Conservation (phyloP, 2,888 invertebrate species). For the Cantharis flavilabris region DNA sequence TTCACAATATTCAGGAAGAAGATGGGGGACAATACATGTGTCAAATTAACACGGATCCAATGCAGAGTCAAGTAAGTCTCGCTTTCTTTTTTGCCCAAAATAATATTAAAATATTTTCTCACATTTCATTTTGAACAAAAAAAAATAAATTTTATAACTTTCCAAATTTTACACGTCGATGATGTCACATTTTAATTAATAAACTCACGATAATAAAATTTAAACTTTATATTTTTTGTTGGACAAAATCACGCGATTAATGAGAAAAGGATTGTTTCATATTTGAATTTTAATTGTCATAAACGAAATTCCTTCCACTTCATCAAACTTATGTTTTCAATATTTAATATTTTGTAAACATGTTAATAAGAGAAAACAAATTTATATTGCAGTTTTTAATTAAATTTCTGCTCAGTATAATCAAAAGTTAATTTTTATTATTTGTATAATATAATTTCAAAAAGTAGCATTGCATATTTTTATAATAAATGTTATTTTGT, state of each 20-base stretch:
- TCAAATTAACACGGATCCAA: conserved; percentile 92
- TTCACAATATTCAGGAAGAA: conserved; percentile 83
- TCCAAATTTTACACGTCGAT: background rate
- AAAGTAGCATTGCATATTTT: too few relatives aligned
- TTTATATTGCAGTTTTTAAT: background rate
- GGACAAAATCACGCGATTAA: background rate
- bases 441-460: too few relatives aligned
- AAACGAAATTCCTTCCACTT: background rate
- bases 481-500: background rate
- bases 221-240: background rate
- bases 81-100: background rate
- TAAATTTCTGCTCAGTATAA: background rate
- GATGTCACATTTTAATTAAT: background rate
- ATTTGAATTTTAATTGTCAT: background rate
- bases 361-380: background rate
- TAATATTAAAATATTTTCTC: background rate
- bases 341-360: background rate
- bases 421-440: background rate
- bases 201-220: background rate
- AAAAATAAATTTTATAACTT: background rate
- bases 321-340: background rate
- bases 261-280: background rate
- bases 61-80: conserved; percentile 83
- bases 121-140: background rate
- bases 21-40: conserved; percentile 93